A percentile compares a stretch with the other conserved stretches of the same genome.
These are phyloP conservation scores for Drosophila bocki DNA, from an alignment of 1,140 invertebrate species.

Conservation along the genomic window DNA sequence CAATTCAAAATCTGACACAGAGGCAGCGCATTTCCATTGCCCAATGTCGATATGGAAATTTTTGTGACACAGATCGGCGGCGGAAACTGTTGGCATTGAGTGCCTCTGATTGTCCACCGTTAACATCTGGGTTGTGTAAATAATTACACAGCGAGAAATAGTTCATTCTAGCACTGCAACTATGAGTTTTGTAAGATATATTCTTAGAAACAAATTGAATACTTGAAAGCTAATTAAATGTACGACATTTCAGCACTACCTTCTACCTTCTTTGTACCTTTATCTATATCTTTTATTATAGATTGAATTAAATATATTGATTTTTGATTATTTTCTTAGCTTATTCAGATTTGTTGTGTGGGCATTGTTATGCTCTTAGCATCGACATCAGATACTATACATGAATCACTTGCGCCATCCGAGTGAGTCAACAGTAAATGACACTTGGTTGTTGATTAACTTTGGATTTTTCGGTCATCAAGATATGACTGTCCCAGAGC, in stretches of 20 bases:
- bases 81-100: constrained; percentile 64
- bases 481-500: constrained; percentile 17
- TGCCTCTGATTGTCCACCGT: constrained; percentile 22
- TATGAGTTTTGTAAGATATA: too few species aligned
- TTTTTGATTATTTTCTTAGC: neutral
- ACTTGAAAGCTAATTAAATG: neutral
- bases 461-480: constrained; percentile 8
- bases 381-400: constrained; percentile 3
- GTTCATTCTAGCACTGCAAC: neutral
- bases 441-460: constrained; percentile 17
- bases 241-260: neutral
- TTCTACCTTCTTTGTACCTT: neutral
- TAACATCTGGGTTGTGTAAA: constrained; percentile 39
- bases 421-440: constrained; percentile 30
- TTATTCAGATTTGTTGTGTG: too few species aligned
- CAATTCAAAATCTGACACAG: constrained; percentile 29
- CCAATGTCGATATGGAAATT: constrained; percentile 65
- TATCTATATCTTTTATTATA: too few species aligned
- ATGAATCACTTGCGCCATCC: constrained; percentile 24
- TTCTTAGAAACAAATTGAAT: neutral
- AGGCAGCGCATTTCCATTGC: constrained; percentile 46
- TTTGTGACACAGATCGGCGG: constrained; percentile 65
- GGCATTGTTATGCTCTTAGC: constrained; percentile 41
- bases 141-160: constrained; percentile 22
- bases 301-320: neutral